Percentiles rank a stretch among this genome's conserved stretches.
Evolutionary conservation across 2,113 vertebrate species (phyloP).

Genomic region (Urocitellus parryii): DNA sequence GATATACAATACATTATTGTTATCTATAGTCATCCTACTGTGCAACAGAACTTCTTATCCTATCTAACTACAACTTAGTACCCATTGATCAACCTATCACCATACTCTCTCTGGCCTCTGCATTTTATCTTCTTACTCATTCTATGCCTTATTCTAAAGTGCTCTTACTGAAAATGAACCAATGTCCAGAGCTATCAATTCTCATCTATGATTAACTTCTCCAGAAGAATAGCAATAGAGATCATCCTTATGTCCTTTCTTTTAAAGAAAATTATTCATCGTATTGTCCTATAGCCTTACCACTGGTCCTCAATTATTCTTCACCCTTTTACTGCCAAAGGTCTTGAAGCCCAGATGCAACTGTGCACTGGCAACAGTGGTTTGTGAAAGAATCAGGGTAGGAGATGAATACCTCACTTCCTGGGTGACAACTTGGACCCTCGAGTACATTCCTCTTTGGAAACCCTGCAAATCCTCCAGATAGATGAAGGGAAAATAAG

Average conservation of each 20-base stretch:
- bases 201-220: neutral
- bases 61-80: neutral
- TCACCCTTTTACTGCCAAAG: neutral
- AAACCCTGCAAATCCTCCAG: neutral
- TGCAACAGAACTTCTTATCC: neutral
- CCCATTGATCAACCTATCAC: neutral
- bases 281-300: neutral
- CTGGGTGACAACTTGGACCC: neutral
- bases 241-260: neutral
- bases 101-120: neutral
- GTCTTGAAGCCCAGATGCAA: neutral
- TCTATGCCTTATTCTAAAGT: conserved; percentile 26
- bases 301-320: neutral
- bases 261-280: neutral
- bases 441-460: neutral
- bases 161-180: neutral
- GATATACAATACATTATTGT: neutral
- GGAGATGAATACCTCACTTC: neutral
- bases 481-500: neutral
- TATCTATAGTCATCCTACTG: neutral
- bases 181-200: neutral
- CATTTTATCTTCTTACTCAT: neutral
- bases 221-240: neutral
- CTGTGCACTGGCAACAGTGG: neutral
- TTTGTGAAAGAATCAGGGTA: neutral